These are phyloP conservation scores for Octomys mimax DNA, from an alignment of 2,797 vertebrate species.

Conservation along the genomic window DNA sequence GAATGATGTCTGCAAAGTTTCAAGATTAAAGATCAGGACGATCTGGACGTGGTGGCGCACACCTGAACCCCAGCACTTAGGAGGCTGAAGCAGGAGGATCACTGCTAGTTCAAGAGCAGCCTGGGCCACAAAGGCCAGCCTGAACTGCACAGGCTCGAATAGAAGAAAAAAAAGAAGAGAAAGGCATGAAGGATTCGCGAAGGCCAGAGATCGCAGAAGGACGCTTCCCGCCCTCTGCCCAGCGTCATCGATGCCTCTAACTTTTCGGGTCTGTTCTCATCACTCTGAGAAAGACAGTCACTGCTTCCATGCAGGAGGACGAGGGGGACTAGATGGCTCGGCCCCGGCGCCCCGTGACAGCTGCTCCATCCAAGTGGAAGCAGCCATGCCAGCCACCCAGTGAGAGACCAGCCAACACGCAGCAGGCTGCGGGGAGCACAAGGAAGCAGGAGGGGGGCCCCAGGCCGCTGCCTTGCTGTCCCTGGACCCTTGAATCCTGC, in stretches of 20 bases:
- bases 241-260: not conserved
- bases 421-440: not conserved
- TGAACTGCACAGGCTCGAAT: too few species aligned
- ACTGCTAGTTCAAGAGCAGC: too few species aligned
- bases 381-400: not conserved
- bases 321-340: too few species aligned
- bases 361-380: not conserved
- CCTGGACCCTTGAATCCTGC: rapidly evolving
- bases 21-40: not conserved
- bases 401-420: not conserved
- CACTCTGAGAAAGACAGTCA: not conserved
- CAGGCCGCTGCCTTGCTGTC: rapidly evolving
- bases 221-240: not conserved
- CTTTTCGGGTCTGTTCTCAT: rapidly evolving
- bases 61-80: too few species aligned
- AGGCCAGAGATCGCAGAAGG: not conserved
- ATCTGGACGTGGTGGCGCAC: not conserved
- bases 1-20: not conserved
- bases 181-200: not conserved
- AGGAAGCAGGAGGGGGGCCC: not conserved
- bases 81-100: too few species aligned
- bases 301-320: not conserved
- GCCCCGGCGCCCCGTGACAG: not conserved
- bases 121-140: too few species aligned
- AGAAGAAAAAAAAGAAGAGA: too few species aligned